Evolutionary conservation across 2,797 vertebrate species (phyloP), one percentile per base, ranked within the genome.

Genomic region (Amazona finschi): DNA sequence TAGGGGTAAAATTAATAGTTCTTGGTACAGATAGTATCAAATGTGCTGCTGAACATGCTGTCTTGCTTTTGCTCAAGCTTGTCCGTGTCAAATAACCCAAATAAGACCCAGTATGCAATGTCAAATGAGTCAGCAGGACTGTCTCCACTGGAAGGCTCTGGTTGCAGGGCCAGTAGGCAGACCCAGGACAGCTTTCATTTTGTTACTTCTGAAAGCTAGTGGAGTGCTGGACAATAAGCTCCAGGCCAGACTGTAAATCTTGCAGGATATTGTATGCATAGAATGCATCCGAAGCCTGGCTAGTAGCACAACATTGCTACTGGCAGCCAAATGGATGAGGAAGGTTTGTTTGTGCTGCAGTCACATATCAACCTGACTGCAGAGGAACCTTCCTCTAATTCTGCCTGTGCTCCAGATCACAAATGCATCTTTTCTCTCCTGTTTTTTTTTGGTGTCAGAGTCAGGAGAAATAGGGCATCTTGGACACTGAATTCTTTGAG

Each of bases 231-330:
- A 31, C 38, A 12, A 25, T n/a, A 39, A 84, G 0, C 2, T 77
- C 33, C 22, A 93, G 41, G 2, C 6, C 25, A 33, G 39, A 49
- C 17, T 43, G 19, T 17, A 39, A 86, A 36, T 46, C 38, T 62
- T 86, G 30, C 0, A 0, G 43, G 19, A 22, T 18, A 14, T 9
- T 62, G 25, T n/a, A 41, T 41, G 55, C 30, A n/a, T 10, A 55
- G 38, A 46, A 10, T 36, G 10, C 19, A 73, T 5, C 9, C 18
- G 43, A 58, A 21, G 7, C 20, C 14, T 79, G 30, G 5, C 12
- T 46, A 41, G 22, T 24, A 60, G 4, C 24, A 4, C 17, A n/a
- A 7, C 38, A 14, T 27, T 75, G 46, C 4, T 55, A 21, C 28
- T 47, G 14, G 6, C 24, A 87, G 15, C 25, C 5, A 12, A 36